Evolutionary conservation across 2,797 vertebrate species (phyloP), one percentile per base, ranked within the genome.

Genomic region (Smutsia temminckii): DNA sequence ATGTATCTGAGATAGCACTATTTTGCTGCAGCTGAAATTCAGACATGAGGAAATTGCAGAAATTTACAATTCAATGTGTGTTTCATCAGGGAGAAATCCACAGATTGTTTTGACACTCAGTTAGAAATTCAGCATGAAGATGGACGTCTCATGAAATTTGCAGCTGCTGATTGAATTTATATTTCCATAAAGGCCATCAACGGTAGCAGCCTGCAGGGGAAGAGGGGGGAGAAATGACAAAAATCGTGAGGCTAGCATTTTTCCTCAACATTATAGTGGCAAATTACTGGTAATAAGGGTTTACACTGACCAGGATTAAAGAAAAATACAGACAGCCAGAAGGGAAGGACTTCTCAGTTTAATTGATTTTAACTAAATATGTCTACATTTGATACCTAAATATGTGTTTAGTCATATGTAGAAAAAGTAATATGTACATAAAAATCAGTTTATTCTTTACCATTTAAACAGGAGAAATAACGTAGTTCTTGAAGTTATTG

Each of bases 141-240:
- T 98, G 98, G 98, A 98, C 98, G 42, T 98, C 99, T 99, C 99
- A 99, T 99, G 98, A 99, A 99, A 99, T 99, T 99, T 99, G 99
- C 99, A 99, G 99, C 98, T 98, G 98, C 98, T 99, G 99, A 99
- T 99, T 99, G 99, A 99, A 99, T 99, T 99, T 98, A 98, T 99
- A 99, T 99, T 99, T 99, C 99, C 99, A 99, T 99, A 98, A 99
- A 99, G 98, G 98, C 98, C 98, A 98, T 99, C 98, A 98, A 98
- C 98, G 98, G 98, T 98, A 98, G 97, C 98, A 98, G 98, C 98
- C 98, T 98, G 98, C 97, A 98, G 98, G 98, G 98, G 94, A 98
- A 98, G 97, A 96, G 51, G 68, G 93, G 90, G 95, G 7, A 68
- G 79, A 97, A 98, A 98, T 98, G 98, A 98, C 97, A 98, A 98